Evolutionary conservation across 2,113 vertebrate species (phyloP).

Genomic region (Eurystomus gularis): DNA sequence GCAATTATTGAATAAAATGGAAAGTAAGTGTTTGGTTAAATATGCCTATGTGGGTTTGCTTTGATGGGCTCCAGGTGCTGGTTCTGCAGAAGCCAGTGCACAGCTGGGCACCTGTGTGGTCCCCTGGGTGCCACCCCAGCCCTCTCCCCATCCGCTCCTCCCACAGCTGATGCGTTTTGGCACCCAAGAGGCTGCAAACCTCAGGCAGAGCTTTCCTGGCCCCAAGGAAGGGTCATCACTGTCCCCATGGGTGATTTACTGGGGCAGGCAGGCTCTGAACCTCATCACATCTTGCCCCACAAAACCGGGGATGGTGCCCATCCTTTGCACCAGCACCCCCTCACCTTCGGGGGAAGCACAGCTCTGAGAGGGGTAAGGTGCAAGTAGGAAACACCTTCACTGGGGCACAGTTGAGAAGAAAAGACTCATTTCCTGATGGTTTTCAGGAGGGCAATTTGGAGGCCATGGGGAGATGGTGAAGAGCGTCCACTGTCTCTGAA

Average conservation of each 20-base stretch:
- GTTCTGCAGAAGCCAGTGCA: neutral
- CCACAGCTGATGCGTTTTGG: fast-evolving
- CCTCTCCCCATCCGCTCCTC: fast-evolving
- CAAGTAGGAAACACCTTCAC: neutral
- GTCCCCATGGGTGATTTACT: fast-evolving
- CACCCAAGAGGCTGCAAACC: neutral
- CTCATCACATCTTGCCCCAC: fast-evolving
- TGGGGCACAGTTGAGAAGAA: neutral
- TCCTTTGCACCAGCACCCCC: neutral
- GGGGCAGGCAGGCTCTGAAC: neutral
- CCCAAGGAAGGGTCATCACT: neutral
- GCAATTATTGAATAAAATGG: constrained; percentile 79
- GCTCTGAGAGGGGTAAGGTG: fast-evolving
- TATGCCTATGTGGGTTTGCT: constrained; percentile 51
- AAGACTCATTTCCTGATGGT: neutral
- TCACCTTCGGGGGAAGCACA: neutral
- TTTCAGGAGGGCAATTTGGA: neutral
- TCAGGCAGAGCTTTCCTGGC: neutral
- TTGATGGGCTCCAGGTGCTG: neutral
- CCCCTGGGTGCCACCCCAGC: neutral
- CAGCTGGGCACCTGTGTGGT: fast-evolving
- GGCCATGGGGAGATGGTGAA: neutral
- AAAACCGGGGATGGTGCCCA: fast-evolving
- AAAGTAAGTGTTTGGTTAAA: constrained; percentile 71
- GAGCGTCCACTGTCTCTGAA: neutral